Conservation (phyloP, 2,888 invertebrate species). For the Nomada flava region DNA sequence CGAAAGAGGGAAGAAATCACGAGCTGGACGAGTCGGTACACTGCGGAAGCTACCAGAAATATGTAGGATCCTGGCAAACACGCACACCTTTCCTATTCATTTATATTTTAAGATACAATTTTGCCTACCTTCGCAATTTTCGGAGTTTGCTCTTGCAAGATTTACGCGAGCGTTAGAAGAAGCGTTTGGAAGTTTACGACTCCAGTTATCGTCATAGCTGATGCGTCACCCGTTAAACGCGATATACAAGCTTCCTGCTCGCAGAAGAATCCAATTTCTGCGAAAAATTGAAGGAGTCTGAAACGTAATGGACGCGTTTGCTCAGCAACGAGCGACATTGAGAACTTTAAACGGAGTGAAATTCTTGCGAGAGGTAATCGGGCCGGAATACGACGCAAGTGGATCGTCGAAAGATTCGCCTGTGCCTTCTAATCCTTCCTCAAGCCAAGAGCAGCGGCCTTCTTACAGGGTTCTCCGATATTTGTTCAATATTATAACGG, state of each 20-base stretch:
- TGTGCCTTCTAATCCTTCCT: conserved; percentile 6
- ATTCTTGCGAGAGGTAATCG: conserved; percentile 16
- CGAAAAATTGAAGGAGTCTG: conserved; percentile 27
- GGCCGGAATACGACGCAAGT: conserved; percentile 23
- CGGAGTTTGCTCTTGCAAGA: too few species aligned
- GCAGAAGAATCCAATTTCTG: conserved; percentile 8
- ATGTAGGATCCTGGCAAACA: neutral
- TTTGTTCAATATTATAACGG: conserved; percentile 42
- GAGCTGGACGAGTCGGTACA: too few species aligned
- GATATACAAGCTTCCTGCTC: neutral
- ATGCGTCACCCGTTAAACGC: neutral
- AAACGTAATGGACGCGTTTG: conserved; percentile 19
- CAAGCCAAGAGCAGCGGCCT: neutral
- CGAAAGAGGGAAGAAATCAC: too few species aligned
- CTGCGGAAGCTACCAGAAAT: too few species aligned
- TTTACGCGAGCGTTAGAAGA: neutral
- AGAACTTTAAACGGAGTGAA: conserved; percentile 49
- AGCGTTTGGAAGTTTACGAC: neutral
- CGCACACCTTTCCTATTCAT: neutral
- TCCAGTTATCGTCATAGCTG: neutral
- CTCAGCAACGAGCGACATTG: conserved; percentile 11
- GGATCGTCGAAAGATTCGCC: conserved; percentile 20
- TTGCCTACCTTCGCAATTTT: too few species aligned
- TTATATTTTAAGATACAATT: too few species aligned
- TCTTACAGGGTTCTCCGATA: neutral